These are phyloP conservation scores for Poeciliopsis infans DNA, from an alignment of 2,797 vertebrate genomes.

Conservation along the genomic window DNA sequence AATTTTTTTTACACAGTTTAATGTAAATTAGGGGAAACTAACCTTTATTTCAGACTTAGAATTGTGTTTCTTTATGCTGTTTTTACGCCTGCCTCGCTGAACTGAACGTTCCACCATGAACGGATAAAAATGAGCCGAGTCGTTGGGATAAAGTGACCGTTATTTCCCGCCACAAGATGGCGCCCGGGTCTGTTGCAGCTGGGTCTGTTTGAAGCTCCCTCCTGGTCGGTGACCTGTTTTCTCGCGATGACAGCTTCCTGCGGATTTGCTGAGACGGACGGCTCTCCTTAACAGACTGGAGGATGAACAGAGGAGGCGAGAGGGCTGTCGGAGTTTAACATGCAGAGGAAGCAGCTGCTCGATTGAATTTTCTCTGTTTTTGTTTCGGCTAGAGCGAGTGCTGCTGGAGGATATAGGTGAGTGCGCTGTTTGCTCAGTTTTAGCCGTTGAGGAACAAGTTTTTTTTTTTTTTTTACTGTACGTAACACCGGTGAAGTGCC, in stretches of 20 bases:
- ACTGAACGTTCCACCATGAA: too few relatives aligned
- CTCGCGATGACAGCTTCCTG: constrained; percentile 73
- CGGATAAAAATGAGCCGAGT: too few relatives aligned
- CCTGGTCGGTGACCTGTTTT: constrained; percentile 48
- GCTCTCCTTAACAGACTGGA: constrained; percentile 31
- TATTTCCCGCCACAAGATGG: constrained; percentile 41
- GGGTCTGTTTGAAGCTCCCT: constrained; percentile 31
- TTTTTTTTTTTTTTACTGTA: constrained; percentile 11
- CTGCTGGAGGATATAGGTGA: constrained; percentile 45
- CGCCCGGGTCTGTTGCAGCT: neutral
- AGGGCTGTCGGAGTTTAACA: constrained; percentile 21
- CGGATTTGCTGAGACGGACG: constrained; percentile 36
- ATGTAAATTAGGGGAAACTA: neutral
- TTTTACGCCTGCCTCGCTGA: too few relatives aligned
- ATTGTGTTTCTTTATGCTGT: neutral
- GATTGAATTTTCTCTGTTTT: constrained; percentile 13
- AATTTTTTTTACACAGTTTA: neutral
- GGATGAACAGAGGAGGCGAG: constrained; percentile 31
- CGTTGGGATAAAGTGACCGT: neutral
- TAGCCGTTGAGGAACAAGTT: constrained; percentile 22
- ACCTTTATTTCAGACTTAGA: neutral
- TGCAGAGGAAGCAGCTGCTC: constrained; percentile 31
- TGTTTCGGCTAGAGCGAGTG: constrained; percentile 26
- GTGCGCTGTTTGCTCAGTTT: constrained; percentile 12
- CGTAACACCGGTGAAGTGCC: constrained; percentile 27